Evolutionary conservation across 2,797 vertebrate genomes (phyloP), one percentile per base, ranked within the genome.

Genomic region (Sylvilagus floridanus): DNA sequence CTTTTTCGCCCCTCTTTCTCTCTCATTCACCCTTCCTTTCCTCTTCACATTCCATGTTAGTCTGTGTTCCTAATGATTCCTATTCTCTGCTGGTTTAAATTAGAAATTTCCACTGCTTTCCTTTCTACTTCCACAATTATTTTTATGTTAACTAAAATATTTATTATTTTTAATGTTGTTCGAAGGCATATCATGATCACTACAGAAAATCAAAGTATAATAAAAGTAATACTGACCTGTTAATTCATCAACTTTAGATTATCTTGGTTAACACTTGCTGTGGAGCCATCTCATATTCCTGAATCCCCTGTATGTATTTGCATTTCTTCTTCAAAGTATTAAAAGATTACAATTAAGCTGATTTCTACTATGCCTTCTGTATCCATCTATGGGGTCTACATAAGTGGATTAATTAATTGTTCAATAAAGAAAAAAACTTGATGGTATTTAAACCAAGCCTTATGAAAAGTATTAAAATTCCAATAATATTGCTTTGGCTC

Each of bases 381-480:
- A 28, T 77, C 16, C 54, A 71, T 63, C 37, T 16, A 52, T n/a
- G 69, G 37, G 35, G 69, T n/a, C 32, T 0, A 50, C 42, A 82
- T 88, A 26, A 54, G n/a, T 75, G 47, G 24, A 37, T 82, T 37
- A 9, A 75, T 42, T 13, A 47, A 50, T 68, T 82, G 24, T 77
- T 71, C n/a, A 89, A 37, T 62, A 88, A 77, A 35, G 57, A 65
- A 85, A 82, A 82, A 82, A 84, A 76, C 75, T 32, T 77, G 82
- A 84, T 84, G 62, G 76, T 69, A 12, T 69, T 69, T 77, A 47
- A 88, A 69, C 16, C 9, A 84, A 77, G 32, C 82, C 37, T 26
- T 91, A 3, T 63, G 37, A 47, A 84, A 47, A 63, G 42, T 81
- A 57, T n/a, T 82, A 37, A 60, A 65, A 24, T 79, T 37, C 32